Percentiles rank a stretch among this genome's conserved stretches.
These are phyloP conservation scores for Netelia fuscicornis DNA, from an alignment of 2,888 invertebrate genomes.

Conservation along the genomic window DNA sequence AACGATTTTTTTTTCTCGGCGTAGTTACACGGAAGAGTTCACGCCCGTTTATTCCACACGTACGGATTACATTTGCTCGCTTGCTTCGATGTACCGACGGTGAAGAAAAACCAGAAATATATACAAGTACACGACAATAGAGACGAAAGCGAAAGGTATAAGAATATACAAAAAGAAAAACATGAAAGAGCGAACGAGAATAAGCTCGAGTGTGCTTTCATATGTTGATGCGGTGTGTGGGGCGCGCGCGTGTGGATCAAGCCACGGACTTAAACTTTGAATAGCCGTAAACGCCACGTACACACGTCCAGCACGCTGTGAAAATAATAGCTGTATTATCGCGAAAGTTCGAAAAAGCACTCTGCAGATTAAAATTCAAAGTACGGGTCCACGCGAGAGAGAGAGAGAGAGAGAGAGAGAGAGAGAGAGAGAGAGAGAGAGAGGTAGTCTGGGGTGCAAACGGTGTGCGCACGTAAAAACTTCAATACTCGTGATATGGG, in stretches of 20 bases:
- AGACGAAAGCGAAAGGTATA: neutral
- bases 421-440: conserved; percentile 22
- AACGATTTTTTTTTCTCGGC: conserved; percentile 12
- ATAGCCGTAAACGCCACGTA: conserved; percentile 39
- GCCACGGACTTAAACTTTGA: conserved; percentile 18
- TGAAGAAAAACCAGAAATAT: neutral
- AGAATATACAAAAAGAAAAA: neutral
- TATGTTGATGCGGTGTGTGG: conserved; percentile 37
- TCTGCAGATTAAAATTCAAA: conserved; percentile 76
- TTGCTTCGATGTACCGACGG: conserved; percentile 25
- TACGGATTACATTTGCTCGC: conserved; percentile 56
- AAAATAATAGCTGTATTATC: conserved; percentile 69
- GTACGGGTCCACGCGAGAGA: conserved; percentile 60
- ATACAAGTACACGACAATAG: conserved; percentile 48
- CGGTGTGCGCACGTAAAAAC: neutral
- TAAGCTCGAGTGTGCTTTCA: conserved; percentile 45
- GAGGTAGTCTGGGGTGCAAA: neutral
- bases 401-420: conserved; percentile 6
- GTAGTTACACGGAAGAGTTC: neutral
- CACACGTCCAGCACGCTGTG: conserved; percentile 25
- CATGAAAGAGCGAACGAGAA: conserved; percentile 60
- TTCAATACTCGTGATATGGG: conserved; percentile 40
- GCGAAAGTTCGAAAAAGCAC: conserved; percentile 74
- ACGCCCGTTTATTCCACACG: conserved; percentile 41
- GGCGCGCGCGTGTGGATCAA: conserved; percentile 19